A percentile compares a stretch with the other conserved stretches of the same genome.
These are phyloP conservation scores for Crotalus horridus DNA, from an alignment of 2,113 vertebrate genomes.

Conservation along the genomic window DNA sequence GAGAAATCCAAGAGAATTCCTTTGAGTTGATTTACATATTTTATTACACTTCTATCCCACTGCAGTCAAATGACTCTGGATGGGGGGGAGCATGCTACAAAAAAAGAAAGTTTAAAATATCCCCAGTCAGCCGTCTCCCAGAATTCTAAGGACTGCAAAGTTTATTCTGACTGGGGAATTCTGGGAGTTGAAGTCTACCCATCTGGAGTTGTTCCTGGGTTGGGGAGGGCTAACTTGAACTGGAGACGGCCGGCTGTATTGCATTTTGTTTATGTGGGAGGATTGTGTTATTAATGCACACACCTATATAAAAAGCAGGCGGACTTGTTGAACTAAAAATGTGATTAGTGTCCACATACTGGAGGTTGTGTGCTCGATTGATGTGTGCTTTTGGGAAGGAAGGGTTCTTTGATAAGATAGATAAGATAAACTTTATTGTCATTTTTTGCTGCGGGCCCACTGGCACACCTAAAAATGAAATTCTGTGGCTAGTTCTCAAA, in stretches of 20 bases:
- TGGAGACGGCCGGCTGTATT: neutral
- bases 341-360: slow-evolving; percentile 17
- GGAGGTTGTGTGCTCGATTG: slow-evolving; percentile 22
- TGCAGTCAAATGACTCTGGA: neutral
- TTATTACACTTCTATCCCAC: neutral
- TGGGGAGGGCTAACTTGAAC: neutral
- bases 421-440: too few relatives aligned
- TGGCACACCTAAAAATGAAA: too few relatives aligned
- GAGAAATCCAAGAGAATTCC: neutral
- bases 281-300: neutral
- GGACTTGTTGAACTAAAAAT: slow-evolving; percentile 9
- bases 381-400: neutral
- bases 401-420: neutral
- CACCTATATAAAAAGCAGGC: neutral
- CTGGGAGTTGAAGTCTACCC: neutral
- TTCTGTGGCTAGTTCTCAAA: too few relatives aligned
- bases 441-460: too few relatives aligned
- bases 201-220: neutral
- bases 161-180: neutral
- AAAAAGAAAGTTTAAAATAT: neutral
- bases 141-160: neutral
- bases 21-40: neutral
- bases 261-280: neutral
- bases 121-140: neutral
- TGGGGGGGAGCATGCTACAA: neutral